Percentiles rank a stretch among this genome's conserved stretches.
These are phyloP conservation scores for Tetragonula carbonaria DNA, from an alignment of 2,888 invertebrate species.

Conservation along the genomic window DNA sequence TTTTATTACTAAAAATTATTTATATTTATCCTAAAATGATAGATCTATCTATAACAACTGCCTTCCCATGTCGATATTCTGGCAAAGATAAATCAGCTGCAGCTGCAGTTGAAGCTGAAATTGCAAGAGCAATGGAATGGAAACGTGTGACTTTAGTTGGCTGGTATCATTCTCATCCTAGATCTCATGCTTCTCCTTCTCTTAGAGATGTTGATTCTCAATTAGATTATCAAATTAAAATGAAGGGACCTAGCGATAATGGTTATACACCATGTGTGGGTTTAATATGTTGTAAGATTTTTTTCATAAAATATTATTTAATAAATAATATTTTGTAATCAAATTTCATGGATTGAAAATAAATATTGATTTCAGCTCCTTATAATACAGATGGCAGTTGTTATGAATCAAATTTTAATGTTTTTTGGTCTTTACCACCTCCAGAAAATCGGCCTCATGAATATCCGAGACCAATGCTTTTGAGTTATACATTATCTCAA, in stretches of 20 bases:
- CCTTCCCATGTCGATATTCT: slow-evolving; percentile 94
- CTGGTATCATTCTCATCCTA: slow-evolving; percentile 98
- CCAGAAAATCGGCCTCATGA: slow-evolving; percentile 96
- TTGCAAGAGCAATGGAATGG: slow-evolving; percentile 92
- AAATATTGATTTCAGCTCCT: slow-evolving; percentile 85
- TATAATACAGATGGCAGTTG: slow-evolving; percentile 92
- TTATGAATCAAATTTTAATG: slow-evolving; percentile 92
- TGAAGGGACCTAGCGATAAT: slow-evolving; percentile 95
- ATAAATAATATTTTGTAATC: neutral
- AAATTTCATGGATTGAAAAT: neutral
- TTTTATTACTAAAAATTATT: neutral
- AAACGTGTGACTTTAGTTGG: slow-evolving; percentile 93
- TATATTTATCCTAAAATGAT: slow-evolving; percentile 74
- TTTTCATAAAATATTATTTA: neutral
- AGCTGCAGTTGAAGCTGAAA: slow-evolving; percentile 91
- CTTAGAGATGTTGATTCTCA: slow-evolving; percentile 95
- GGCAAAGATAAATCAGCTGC: slow-evolving; percentile 92
- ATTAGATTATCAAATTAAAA: slow-evolving; percentile 96
- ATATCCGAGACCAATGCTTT: slow-evolving; percentile 95
- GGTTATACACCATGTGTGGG: slow-evolving; percentile 97
- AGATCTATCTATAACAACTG: slow-evolving; percentile 94
- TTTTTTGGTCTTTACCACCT: slow-evolving; percentile 98
- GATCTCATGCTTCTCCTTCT: slow-evolving; percentile 94
- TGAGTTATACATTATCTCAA: slow-evolving; percentile 93
- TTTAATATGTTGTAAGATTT: slow-evolving; percentile 93